A percentile compares a stretch with the other conserved stretches of the same genome.
Evolutionary conservation across 1,140 invertebrate species (phyloP).

Genomic region (Episyrphus balteatus): DNA sequence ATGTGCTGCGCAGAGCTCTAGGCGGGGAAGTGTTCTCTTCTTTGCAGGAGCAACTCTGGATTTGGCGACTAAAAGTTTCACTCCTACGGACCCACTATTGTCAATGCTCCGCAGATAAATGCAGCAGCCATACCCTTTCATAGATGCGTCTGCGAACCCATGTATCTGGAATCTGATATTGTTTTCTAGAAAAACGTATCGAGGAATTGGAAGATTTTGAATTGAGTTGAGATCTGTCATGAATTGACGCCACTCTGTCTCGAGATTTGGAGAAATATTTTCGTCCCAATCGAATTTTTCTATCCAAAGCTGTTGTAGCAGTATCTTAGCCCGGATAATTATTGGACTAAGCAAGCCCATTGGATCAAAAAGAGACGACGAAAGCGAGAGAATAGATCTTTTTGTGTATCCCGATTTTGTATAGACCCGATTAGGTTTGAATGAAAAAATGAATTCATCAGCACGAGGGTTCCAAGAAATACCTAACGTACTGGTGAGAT

Average conservation of each 20-base stretch:
- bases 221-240: not conserved
- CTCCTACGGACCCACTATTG: not conserved
- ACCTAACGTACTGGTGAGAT: not conserved
- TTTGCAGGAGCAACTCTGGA: slow-evolving; percentile 1
- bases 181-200: not conserved
- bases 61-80: not conserved
- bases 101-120: slow-evolving; percentile 3
- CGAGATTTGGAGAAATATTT: not conserved
- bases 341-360: too few relatives aligned
- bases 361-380: too few relatives aligned
- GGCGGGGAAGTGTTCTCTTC: not conserved
- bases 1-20: too few relatives aligned
- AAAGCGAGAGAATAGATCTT: too few relatives aligned
- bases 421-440: not conserved
- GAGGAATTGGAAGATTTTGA: not conserved
- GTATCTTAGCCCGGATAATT: too few relatives aligned
- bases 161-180: not conserved
- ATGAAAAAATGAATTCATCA: not conserved
- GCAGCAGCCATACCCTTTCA: slow-evolving; percentile 1
- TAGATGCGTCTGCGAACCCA: not conserved
- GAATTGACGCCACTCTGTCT: not conserved
- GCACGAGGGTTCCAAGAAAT: not conserved
- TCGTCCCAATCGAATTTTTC: slow-evolving; percentile 2
- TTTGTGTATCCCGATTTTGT: slow-evolving; percentile 4
- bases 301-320: slow-evolving; percentile 1